Evolutionary conservation across 2,113 vertebrate species (phyloP), one percentile per base, ranked within the genome.

Genomic region (Anoplopoma fimbria): DNA sequence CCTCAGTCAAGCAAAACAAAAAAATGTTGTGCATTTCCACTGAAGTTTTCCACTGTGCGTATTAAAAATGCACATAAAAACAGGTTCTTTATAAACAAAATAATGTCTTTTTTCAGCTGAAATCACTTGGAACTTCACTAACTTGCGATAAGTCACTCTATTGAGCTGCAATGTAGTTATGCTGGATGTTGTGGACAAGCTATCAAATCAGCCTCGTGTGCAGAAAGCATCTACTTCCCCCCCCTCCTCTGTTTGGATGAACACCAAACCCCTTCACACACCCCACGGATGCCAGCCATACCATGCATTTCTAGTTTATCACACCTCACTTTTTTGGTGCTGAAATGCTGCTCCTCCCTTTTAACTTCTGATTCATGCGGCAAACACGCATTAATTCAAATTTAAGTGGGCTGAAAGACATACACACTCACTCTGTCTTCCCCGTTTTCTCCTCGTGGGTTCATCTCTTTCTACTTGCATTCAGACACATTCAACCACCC

Each of bases 231-330:
- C 51, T n/a, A 3, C 51, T 6, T 4, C 53, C 53, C 12, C 71
- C 75, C 76, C 31, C 33, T 67, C 45, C 80, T 67, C 71, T 78
- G 1, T 82, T 85, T 89, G 84, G 45, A 88, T 69, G 61, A 74
- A 31, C 74, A 57, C 86, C 81, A 80, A 79, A 80, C 51, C 79
- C 62, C 84, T 70, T 83, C 77, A 85, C 85, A 90, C 88, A n/a
- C 88, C 88, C 90, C 79, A 62, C 64, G 78, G 85, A 89, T 70
- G 83, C 82, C 84, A 65, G 70, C 76, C 90, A 80, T 87, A 62
- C 83, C 83, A 72, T 25, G 65, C 88, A 88, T 92, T 88, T 87
- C 67, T 81, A 85, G 58, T 82, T 82, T 60, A 72, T 91, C 76
- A 65, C 72, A 75, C 77, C 55, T 83, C 68, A 53, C 62, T 78